Evolutionary conservation across 92 coral and sea anemone species (phyloP).

Genomic region (Parazoanthus darwini): DNA sequence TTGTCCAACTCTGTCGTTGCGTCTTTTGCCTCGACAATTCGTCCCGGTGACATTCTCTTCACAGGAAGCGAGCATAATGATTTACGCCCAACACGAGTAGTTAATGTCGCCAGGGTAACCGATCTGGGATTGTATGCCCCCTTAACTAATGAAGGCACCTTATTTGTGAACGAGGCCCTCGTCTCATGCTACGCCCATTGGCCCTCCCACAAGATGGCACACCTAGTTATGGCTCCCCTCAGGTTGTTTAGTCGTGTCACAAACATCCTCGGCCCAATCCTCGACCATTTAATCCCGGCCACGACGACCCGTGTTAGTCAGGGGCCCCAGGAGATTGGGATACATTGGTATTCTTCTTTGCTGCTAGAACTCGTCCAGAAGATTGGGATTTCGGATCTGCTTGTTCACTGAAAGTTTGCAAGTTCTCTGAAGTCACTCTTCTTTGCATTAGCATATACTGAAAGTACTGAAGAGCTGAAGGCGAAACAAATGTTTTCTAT

Average conservation of each 20-base stretch:
- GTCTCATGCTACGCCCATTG: slow-evolving; percentile 41
- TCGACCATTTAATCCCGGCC: slow-evolving; percentile 3
- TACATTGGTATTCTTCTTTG: slow-evolving; percentile 26
- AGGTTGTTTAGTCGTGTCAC: slow-evolving; percentile 5
- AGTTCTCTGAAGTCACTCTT: background rate
- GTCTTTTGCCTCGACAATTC: slow-evolving; percentile 29
- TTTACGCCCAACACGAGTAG: background rate
- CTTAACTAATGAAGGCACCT: slow-evolving; percentile 40
- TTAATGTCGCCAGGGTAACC: slow-evolving; percentile 18
- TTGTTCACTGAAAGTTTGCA: background rate
- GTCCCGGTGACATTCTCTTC: slow-evolving; percentile 14
- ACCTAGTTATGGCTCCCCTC: slow-evolving; percentile 33
- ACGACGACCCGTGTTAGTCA: background rate
- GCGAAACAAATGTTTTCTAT: too few relatives aligned
- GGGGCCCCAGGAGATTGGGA: background rate
- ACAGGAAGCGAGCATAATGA: background rate
- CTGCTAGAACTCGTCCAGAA: background rate
- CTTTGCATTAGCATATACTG: background rate
- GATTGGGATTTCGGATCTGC: slow-evolving; percentile 11
- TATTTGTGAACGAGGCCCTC: slow-evolving; percentile 29
- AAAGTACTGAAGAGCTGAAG: background rate
- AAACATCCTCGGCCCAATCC: slow-evolving; percentile 23
- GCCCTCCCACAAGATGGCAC: slow-evolving; percentile 37
- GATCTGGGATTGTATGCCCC: slow-evolving; percentile 33
- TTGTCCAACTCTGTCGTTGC: slow-evolving; percentile 9